Conservation (phyloP, 1,140 invertebrate genomes). For the Leptinotarsa undecemlineata region DNA sequence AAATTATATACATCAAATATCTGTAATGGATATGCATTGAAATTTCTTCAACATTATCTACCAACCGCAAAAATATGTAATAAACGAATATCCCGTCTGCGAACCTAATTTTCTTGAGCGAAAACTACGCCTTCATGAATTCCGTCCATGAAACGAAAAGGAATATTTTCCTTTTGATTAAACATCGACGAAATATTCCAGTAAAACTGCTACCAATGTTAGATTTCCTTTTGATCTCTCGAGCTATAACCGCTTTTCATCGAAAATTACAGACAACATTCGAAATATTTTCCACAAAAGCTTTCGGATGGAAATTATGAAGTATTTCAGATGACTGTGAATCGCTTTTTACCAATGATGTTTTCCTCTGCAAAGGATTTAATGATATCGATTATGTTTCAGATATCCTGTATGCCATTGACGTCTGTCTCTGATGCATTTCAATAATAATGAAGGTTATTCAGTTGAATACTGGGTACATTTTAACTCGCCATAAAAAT, state of each 20-base stretch:
- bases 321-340: slow-evolving; percentile 16
- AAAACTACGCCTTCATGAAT: slow-evolving; percentile 25
- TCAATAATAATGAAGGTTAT: too few species aligned
- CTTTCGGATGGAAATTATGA: slow-evolving; percentile 43
- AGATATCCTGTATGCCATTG: neutral
- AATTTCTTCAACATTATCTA: neutral
- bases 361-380: neutral
- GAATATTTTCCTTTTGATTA: slow-evolving; percentile 32
- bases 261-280: slow-evolving; percentile 42
- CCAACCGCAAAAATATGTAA: slow-evolving; percentile 3
- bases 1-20: too few species aligned
- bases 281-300: slow-evolving; percentile 44
- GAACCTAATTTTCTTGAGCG: slow-evolving; percentile 15
- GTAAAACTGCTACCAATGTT: slow-evolving; percentile 30
- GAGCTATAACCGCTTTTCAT: slow-evolving; percentile 41
- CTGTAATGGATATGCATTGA: too few species aligned
- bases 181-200: slow-evolving; percentile 32
- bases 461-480: too few species aligned
- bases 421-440: too few species aligned
- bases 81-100: slow-evolving; percentile 6
- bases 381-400: neutral
- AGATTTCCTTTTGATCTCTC: slow-evolving; percentile 41
- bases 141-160: slow-evolving; percentile 15
- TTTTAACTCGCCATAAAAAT: too few species aligned
- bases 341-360: slow-evolving; percentile 1